A percentile compares a stretch with the other conserved stretches of the same genome.
Evolutionary conservation across 2,888 invertebrate genomes (phyloP).

Genomic region (Hyposoter dolosus): DNA sequence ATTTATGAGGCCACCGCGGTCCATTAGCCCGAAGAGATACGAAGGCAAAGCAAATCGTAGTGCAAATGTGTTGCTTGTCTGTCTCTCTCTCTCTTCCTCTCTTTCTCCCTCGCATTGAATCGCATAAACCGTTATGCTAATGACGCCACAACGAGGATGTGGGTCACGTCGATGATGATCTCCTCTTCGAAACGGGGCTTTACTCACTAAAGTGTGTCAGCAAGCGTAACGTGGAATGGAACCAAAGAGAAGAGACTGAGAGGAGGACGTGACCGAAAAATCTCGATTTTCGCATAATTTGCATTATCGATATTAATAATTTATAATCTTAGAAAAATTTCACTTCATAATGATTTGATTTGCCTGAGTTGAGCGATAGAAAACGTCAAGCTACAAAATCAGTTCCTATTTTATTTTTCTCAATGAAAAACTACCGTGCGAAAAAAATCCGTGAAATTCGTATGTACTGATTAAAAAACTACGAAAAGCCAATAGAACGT

Average conservation of each 20-base stretch:
- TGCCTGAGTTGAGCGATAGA: no score
- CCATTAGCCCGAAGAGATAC: constrained; percentile 13
- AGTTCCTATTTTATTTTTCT: no score
- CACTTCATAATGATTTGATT: no score
- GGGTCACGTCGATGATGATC: constrained; percentile 59
- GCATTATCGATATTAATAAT: neutral
- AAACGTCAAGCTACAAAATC: no score
- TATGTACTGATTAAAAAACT: no score
- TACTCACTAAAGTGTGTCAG: constrained; percentile 53
- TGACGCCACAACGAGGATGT: constrained; percentile 40
- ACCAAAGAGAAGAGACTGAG: neutral
- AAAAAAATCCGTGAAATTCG: no score
- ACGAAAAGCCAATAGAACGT: no score
- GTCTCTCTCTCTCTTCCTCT: constrained; percentile 19
- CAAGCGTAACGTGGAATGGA: constrained; percentile 39
- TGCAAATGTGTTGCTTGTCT: constrained; percentile 40
- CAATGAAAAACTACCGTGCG: no score
- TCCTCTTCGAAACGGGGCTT: constrained; percentile 58
- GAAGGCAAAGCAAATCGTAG: constrained; percentile 39
- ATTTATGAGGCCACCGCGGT: constrained; percentile 58
- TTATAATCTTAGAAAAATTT: neutral
- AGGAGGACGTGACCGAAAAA: neutral
- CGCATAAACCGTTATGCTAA: constrained; percentile 62
- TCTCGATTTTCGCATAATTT: neutral
- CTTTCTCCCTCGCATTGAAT: constrained; percentile 9